Conservation (phyloP, 2,797 vertebrate species). For the Eulemur coronatus region DNA sequence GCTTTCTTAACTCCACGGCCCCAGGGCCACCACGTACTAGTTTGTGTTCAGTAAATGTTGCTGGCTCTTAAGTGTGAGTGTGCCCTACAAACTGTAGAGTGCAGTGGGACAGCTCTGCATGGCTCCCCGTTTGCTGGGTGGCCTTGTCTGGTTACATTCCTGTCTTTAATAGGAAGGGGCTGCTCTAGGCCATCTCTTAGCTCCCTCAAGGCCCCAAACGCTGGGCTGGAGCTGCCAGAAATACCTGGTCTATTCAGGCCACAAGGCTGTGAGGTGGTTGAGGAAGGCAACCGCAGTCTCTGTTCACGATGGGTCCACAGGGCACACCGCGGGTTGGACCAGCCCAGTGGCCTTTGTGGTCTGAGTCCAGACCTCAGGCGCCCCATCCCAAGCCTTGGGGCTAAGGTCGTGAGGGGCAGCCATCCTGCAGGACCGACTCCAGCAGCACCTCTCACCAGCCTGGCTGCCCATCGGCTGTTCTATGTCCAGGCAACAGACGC, state of each 20-base stretch:
- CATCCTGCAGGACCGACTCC: neutral
- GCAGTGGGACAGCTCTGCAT: neutral
- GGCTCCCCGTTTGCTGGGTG: neutral
- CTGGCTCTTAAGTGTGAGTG: no score
- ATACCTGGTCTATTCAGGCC: neutral
- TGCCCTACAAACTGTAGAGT: neutral
- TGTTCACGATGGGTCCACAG: neutral
- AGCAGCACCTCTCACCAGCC: neutral
- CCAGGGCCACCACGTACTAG: neutral
- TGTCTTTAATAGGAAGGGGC: neutral
- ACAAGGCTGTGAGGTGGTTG: neutral
- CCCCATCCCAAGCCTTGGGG: neutral
- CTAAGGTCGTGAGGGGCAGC: neutral
- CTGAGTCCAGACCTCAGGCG: neutral
- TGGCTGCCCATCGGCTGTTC: conserved; percentile 55
- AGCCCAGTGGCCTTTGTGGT: neutral
- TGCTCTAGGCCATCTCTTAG: neutral
- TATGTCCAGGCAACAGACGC: conserved; percentile 49
- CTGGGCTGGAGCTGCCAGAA: neutral
- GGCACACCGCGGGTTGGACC: neutral
- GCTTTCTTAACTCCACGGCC: neutral
- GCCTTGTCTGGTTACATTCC: neutral
- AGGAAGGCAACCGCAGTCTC: neutral
- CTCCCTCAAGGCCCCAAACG: neutral
- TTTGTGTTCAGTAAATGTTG: neutral